phyloP scores from a whole-genome alignment of 2,797 vertebrate genomes.

The Nyctalus aviator region DNA sequence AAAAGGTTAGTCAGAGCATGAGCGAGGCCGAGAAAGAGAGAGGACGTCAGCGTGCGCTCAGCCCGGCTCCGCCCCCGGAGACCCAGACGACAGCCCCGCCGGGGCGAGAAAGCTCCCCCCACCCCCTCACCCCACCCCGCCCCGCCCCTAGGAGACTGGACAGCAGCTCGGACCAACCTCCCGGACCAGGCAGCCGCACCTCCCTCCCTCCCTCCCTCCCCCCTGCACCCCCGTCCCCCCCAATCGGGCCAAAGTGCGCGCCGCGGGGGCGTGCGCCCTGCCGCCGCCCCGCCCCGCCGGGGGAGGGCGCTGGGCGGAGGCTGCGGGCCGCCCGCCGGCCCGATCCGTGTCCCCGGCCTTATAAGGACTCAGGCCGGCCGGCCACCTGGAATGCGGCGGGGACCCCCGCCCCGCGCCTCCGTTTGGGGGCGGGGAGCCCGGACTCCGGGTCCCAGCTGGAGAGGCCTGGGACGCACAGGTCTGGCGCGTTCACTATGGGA shows the following conservation, averaged over 20 bases:
- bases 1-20: not conserved
- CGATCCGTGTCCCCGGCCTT: conserved; percentile 52
- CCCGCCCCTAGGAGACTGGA: rapidly evolving
- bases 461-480: too few relatives aligned
- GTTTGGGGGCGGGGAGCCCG: too few relatives aligned
- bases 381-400: conserved; percentile 28
- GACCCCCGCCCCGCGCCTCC: not conserved
- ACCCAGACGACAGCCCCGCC: not conserved
- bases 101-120: too few relatives aligned
- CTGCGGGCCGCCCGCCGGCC: not conserved
- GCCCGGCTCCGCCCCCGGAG: not conserved
- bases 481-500: not conserved
- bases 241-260: not conserved
- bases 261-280: not conserved
- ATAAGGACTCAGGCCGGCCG: conserved; percentile 62
- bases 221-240: not conserved
- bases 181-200: not conserved
- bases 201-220: not conserved
- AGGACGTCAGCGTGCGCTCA: not conserved
- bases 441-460: not conserved
- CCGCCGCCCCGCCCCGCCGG: too few relatives aligned
- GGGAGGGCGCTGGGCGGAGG: conserved; percentile 40
- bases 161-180: not conserved
- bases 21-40: not conserved
- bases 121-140: too few relatives aligned